phyloP scores from a whole-genome alignment of 2,113 vertebrate species.

The Lichenostomus cassidix region DNA sequence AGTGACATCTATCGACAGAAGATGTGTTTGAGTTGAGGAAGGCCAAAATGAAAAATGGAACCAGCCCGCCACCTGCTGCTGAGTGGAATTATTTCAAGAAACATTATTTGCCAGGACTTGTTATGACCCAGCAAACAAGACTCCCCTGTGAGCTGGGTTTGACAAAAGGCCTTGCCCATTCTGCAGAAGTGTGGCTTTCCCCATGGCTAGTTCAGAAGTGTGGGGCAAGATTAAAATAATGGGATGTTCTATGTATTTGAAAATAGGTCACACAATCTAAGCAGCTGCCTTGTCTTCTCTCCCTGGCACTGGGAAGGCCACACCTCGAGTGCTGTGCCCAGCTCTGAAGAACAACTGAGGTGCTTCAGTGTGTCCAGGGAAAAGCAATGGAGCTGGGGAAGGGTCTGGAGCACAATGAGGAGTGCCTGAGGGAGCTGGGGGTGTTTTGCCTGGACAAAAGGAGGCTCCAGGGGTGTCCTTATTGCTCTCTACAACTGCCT shows the following conservation, averaged over 20 bases:
- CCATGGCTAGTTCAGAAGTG: background rate
- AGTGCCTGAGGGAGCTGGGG: background rate
- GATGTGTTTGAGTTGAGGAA: background rate
- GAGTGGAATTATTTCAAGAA: background rate
- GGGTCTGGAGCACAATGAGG: background rate
- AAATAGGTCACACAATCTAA: background rate
- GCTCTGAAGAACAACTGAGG: background rate
- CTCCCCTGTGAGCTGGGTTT: background rate
- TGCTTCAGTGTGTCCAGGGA: background rate
- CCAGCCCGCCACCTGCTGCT: slow-evolving; percentile 66
- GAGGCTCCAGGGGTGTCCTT: background rate
- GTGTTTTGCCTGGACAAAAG: background rate
- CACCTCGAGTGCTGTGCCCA: background rate
- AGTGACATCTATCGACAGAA: background rate
- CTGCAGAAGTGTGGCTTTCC: background rate
- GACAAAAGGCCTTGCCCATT: background rate
- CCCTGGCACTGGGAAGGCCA: background rate
- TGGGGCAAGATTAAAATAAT: background rate
- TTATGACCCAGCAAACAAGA: background rate
- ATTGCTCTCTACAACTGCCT: rapidly evolving
- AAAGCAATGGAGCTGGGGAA: background rate
- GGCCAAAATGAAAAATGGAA: background rate
- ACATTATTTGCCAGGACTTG: background rate
- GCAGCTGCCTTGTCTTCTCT: background rate
- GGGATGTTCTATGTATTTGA: background rate